Base-by-base conservation (phyloP, 2,888 invertebrate genomes). In the Corbicula japonica region DNA sequence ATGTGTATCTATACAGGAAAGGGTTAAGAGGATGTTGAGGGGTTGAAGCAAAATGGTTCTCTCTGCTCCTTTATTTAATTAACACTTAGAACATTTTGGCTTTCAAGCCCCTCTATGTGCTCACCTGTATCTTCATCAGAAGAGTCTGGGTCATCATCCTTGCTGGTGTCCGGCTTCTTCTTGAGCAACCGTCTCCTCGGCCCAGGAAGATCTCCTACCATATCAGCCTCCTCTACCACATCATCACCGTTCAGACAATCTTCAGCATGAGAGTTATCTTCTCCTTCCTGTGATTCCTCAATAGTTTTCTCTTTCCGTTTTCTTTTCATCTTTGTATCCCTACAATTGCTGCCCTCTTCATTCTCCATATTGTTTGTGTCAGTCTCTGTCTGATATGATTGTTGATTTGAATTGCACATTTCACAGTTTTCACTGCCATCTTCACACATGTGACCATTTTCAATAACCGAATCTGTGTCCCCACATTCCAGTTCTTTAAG, bases 51-150 rank as follows among this genome's bases (percentile, higher is more conserved):
- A n/a, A n/a, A n/a, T n/a, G n/a, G n/a, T n/a, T n/a, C n/a, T n/a
- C n/a, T n/a, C n/a, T n/a, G n/a, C n/a, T n/a, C n/a, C n/a, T n/a
- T n/a, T n/a, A n/a, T n/a, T n/a, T 60, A 10, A n/a, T 35, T 60
- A 52, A 52, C 12, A 15, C n/a, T 26, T 15, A 3, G 12, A 21
- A 52, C 18, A 52, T 15, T 21, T 26, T 52, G 28, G 8, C 10
- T 15, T 15, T 52, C 21, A 26, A 26, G 23, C 28, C 2, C 15
- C 3, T 1, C 21, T 10, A 52, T 21, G 32, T 8, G 35, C 46
- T 41, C 65, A 80, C 83, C 83, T 71, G 50, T 83, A 69, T 90
- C 90, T 68, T 90, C 90, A 81, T 90, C 90, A 8, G 90, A 89
- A 4, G 90, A 89, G 35, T 88, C 88, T 23, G n/a, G n/a, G n/a